Conservation (phyloP, 2,113 vertebrate genomes). For the Caloenas nicobarica region DNA sequence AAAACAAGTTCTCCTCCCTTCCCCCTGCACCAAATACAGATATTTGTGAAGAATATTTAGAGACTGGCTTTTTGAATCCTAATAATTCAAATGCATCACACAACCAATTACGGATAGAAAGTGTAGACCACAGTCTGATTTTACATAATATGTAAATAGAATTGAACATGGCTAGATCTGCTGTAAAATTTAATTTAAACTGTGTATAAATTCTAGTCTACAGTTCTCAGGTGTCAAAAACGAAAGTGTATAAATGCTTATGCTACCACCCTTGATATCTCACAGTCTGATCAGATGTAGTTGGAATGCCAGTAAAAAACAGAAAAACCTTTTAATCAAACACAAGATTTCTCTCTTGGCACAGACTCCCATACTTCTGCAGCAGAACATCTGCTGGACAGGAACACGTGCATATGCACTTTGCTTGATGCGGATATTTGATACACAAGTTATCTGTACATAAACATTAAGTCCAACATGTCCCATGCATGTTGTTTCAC, state of each 20-base stretch:
- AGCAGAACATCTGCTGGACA: not conserved
- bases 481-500: not conserved
- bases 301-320: not conserved
- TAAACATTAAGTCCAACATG: not conserved
- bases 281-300: not conserved
- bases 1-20: not conserved
- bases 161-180: not conserved
- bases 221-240: not conserved
- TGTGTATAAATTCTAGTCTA: not conserved
- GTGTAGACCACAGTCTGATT: not conserved
- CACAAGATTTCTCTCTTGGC: not conserved
- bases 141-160: not conserved
- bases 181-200: not conserved
- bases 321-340: not conserved
- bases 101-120: not conserved
- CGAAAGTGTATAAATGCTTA: rapidly evolving
- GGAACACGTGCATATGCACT: not conserved
- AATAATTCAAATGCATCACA: not conserved
- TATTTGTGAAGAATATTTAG: not conserved
- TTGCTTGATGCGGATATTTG: not conserved
- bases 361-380: not conserved
- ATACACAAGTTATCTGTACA: not conserved
- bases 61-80: not conserved
- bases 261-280: not conserved
- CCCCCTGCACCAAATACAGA: not conserved